Conservation (phyloP, 2,113 vertebrate genomes). For the Tichodroma muraria region DNA sequence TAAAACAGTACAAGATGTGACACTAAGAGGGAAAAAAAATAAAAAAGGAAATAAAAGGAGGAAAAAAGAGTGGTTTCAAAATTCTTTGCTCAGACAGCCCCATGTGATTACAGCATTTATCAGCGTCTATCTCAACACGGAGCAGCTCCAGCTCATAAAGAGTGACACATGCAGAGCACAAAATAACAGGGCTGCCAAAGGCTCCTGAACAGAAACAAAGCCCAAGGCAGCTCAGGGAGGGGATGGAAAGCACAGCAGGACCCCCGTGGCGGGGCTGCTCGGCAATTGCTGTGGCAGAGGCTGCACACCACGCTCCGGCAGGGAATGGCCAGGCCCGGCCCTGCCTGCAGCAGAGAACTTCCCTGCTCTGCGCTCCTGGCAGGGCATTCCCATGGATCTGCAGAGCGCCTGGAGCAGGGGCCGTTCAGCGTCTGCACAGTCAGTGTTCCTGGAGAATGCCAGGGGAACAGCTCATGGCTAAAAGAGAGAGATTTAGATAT, state of each 20-base stretch:
- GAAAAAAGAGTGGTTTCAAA: not conserved
- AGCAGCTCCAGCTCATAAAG: not conserved
- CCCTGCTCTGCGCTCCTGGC: not conserved
- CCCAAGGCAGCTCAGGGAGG: not conserved
- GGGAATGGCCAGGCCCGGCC: not conserved
- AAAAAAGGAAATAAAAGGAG: not conserved
- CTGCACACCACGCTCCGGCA: not conserved
- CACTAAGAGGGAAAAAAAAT: not conserved
- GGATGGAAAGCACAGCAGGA: not conserved
- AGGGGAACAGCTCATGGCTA: not conserved
- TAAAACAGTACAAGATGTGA: not conserved
- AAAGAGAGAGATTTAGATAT: not conserved
- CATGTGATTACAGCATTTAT: not conserved
- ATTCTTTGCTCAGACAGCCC: not conserved
- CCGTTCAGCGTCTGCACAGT: accelerated
- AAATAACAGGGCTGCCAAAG: not conserved
- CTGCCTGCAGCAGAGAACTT: not conserved
- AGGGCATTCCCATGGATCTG: not conserved
- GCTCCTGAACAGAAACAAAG: not conserved
- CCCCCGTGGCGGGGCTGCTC: accelerated
- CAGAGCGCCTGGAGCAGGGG: not conserved
- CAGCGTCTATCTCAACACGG: not conserved
- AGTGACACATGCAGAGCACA: not conserved
- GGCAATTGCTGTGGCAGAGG: not conserved
- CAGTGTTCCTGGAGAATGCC: not conserved